Conservation (phyloP, 37 sponge, comb jelly and placozoan genomes). For the Ephydatia muelleri region DNA sequence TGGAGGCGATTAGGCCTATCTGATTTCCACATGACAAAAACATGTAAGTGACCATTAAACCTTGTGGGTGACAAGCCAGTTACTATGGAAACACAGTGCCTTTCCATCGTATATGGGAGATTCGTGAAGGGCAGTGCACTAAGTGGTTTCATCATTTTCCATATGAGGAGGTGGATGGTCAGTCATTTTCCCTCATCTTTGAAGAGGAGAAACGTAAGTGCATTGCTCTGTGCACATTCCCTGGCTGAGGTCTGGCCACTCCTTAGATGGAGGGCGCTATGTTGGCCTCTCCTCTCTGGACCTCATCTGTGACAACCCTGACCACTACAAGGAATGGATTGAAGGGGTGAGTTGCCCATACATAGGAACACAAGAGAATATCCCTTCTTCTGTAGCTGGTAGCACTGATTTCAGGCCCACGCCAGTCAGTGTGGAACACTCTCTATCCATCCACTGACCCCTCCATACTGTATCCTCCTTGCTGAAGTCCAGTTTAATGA, state of each 20-base stretch:
- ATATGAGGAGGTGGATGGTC: constrained; percentile 54
- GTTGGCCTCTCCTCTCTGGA: constrained; percentile 63
- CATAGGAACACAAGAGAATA: too few relatives aligned
- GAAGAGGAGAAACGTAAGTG: constrained; percentile 50
- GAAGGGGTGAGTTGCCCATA: constrained; percentile 57
- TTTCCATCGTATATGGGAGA: constrained; percentile 56
- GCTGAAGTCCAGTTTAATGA: too few relatives aligned
- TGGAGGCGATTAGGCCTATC: neutral
- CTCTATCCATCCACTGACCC: constrained; percentile 63
- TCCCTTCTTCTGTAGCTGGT: neutral
- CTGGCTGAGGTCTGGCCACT: too few relatives aligned
- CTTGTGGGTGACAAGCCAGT: neutral
- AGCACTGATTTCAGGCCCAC: neutral
- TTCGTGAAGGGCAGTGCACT: constrained; percentile 69
- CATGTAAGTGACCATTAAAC: neutral
- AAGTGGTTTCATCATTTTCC: constrained; percentile 69
- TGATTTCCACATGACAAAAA: neutral
- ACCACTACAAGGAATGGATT: constrained; percentile 55
- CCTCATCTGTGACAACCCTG: constrained; percentile 67
- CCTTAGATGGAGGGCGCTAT: constrained; percentile 38
- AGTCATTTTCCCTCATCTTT: constrained; percentile 77
- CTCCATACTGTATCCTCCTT: too few relatives aligned
- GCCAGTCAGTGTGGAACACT: too few relatives aligned
- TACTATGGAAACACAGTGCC: constrained; percentile 18
- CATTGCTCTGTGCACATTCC: neutral